Evolutionary conservation across 2,797 vertebrate species (phyloP).

Genomic region (Smutsia gigantea): DNA sequence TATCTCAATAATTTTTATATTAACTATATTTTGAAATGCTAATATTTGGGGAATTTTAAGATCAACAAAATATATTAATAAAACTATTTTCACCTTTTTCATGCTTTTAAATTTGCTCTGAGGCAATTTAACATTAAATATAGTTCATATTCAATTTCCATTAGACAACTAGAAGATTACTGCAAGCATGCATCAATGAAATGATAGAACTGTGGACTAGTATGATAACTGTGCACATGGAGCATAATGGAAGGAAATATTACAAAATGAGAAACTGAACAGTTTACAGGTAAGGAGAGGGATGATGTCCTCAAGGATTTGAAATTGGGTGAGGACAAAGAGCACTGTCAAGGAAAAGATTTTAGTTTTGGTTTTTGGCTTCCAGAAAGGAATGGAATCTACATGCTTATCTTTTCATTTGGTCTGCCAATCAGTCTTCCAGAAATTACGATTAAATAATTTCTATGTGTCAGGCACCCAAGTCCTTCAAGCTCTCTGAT

Average conservation of each 20-base stretch:
- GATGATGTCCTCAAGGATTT: not conserved
- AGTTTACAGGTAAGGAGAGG: not conserved
- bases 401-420: not conserved
- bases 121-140: not conserved
- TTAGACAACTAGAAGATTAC: not conserved
- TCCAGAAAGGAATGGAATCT: not conserved
- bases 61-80: not conserved
- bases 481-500: not conserved
- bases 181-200: not conserved
- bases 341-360: not conserved
- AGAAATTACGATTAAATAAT: not conserved
- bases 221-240: not conserved
- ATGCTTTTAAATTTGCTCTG: not conserved
- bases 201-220: not conserved
- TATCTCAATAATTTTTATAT: not conserved
- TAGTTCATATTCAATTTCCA: not conserved
- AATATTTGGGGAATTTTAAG: not conserved
- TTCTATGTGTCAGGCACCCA: not conserved
- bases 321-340: not conserved
- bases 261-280: not conserved
- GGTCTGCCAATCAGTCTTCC: not conserved
- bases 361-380: not conserved
- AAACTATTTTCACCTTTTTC: not conserved
- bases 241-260: constrained; percentile 15
- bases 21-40: not conserved